These are phyloP conservation scores for Amphiprion ocellaris DNA, from an alignment of 2,113 vertebrate genomes.

Conservation along the genomic window DNA sequence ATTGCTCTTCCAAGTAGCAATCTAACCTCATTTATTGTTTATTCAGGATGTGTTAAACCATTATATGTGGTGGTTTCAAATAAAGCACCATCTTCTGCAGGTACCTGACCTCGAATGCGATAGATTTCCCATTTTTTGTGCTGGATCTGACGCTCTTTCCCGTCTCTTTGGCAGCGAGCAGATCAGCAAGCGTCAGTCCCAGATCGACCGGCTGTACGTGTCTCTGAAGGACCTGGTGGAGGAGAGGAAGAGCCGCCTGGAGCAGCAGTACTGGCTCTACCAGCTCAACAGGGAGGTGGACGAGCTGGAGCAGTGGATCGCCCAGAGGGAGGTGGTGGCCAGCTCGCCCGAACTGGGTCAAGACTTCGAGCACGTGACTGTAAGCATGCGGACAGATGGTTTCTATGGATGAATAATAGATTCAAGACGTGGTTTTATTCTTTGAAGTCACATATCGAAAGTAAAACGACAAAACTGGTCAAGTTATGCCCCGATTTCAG, in stretches of 20 bases:
- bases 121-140: not conserved
- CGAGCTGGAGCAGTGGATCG: constrained; percentile 97
- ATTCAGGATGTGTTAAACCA: too few relatives aligned
- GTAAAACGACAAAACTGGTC: not conserved
- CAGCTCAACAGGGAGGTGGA: constrained; percentile 96
- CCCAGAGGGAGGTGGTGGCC: constrained; percentile 94
- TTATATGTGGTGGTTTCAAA: too few relatives aligned
- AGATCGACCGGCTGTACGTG: constrained; percentile 96
- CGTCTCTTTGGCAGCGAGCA: constrained; percentile 85
- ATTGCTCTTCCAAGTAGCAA: too few relatives aligned
- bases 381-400: constrained; percentile 74
- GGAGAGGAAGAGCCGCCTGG: constrained; percentile 90
- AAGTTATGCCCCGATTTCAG: not conserved
- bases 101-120: too few relatives aligned
- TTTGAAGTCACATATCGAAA: not conserved
- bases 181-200: constrained; percentile 95
- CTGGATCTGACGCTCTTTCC: not conserved
- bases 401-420: not conserved
- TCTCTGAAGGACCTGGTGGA: constrained; percentile 97
- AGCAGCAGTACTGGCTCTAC: constrained; percentile 98
- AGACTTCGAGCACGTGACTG: constrained; percentile 95
- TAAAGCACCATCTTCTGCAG: too few relatives aligned
- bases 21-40: too few relatives aligned
- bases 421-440: not conserved
- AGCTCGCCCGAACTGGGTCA: constrained; percentile 95